Conservation (phyloP, 2,888 invertebrate species). For the Sceliomorpha sp. region DNA sequence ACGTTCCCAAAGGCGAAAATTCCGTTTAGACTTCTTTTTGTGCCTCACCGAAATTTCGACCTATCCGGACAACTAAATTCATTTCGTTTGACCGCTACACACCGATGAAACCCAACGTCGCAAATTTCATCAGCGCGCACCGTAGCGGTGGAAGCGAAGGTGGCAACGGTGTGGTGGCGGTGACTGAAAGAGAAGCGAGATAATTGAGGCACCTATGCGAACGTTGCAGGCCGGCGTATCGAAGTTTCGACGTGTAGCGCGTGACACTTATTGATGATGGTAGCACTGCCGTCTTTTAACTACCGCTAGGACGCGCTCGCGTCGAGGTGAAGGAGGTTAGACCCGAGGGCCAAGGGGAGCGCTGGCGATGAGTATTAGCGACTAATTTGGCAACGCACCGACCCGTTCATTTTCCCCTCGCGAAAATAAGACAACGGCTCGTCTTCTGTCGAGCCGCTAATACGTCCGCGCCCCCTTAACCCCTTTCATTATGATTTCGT, state of each 20-base stretch:
- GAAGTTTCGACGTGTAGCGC: constrained; percentile 67
- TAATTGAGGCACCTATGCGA: constrained; percentile 76
- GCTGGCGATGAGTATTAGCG: constrained; percentile 68
- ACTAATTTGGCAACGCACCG: constrained; percentile 78
- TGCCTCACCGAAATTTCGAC: no score
- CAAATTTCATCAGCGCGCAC: no score
- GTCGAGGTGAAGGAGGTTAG: constrained; percentile 53
- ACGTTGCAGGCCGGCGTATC: constrained; percentile 60
- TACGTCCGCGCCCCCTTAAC: constrained; percentile 47
- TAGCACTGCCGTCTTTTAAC: constrained; percentile 74
- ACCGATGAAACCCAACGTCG: no score
- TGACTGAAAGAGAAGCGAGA: constrained; percentile 64
- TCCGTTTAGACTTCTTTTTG: no score
- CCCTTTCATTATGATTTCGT: constrained; percentile 32
- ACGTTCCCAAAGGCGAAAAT: no score
- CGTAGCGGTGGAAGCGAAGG: no score
- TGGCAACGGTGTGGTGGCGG: no score
- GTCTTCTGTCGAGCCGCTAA: constrained; percentile 47
- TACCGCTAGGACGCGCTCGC: constrained; percentile 62
- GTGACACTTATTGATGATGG: constrained; percentile 80
- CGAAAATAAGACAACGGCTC: constrained; percentile 69
- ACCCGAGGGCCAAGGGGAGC: constrained; percentile 53
- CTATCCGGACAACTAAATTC: no score
- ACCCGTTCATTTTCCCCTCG: constrained; percentile 78
- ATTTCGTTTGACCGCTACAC: no score